A percentile compares a stretch with the other conserved stretches of the same genome.
These are phyloP conservation scores for Agrypnus murinus DNA, from an alignment of 2,888 invertebrate genomes.

Conservation along the genomic window DNA sequence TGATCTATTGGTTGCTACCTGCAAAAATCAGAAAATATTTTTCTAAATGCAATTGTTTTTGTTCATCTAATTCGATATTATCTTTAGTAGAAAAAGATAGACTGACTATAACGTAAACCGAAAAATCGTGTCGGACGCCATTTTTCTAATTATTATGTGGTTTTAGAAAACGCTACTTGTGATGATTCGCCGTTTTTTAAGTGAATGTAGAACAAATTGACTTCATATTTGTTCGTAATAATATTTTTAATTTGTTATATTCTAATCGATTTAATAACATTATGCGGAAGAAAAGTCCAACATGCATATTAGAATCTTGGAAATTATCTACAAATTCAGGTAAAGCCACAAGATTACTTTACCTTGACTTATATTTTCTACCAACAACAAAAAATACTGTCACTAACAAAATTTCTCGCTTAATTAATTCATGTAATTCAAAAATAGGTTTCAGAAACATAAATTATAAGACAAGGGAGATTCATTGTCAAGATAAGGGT, in stretches of 20 bases:
- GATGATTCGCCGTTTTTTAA: slow-evolving; percentile 40
- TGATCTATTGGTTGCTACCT: slow-evolving; percentile 41
- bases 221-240: slow-evolving; percentile 29
- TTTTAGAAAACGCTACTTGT: slow-evolving; percentile 46
- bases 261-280: slow-evolving; percentile 16
- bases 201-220: slow-evolving; percentile 41
- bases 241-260: slow-evolving; percentile 18
- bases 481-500: slow-evolving; percentile 43
- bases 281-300: slow-evolving; percentile 15
- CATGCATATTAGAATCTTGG: no score
- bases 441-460: no score
- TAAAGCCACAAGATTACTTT: not conserved
- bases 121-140: slow-evolving; percentile 22
- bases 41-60: not conserved
- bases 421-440: no score
- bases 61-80: not conserved
- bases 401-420: not conserved
- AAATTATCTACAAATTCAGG: no score
- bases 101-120: not conserved
- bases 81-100: slow-evolving; percentile 20
- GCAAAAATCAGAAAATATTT: slow-evolving; percentile 23
- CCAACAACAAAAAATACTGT: slow-evolving; percentile 18
- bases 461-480: slow-evolving; percentile 16
- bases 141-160: slow-evolving; percentile 43
- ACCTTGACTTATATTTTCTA: slow-evolving; percentile 29